These are phyloP conservation scores for Gryllus bimaculatus DNA, from an alignment of 1,140 invertebrate species.

Conservation along the genomic window DNA sequence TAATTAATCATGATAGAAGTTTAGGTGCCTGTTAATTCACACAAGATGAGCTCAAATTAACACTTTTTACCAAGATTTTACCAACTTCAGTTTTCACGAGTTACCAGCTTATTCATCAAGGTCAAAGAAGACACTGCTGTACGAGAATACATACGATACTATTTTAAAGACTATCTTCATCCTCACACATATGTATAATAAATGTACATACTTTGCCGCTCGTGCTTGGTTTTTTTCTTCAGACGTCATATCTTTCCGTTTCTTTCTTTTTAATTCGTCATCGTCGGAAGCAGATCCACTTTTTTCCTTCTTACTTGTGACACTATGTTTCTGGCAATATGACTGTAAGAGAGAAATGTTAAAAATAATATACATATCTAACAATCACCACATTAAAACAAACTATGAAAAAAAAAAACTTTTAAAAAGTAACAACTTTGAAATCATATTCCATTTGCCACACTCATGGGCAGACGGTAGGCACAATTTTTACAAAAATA, in stretches of 20 bases:
- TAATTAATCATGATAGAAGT: too few species aligned
- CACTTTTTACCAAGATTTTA: too few species aligned
- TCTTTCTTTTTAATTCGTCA: conserved; percentile 57
- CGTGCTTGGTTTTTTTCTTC: conserved; percentile 81
- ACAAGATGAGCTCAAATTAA: too few species aligned
- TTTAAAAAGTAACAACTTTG: not conserved
- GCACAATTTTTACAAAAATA: too few species aligned
- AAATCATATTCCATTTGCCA: not conserved
- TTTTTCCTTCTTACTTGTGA: conserved; percentile 77
- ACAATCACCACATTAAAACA: not conserved
- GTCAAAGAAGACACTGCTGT: not conserved
- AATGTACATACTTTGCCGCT: conserved; percentile 50
- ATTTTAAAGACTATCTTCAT: conserved; percentile 7
- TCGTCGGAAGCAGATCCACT: conserved; percentile 63
- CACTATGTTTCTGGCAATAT: conserved; percentile 93
- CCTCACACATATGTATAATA: not conserved
- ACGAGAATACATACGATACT: too few species aligned
- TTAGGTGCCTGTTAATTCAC: too few species aligned
- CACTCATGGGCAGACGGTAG: too few species aligned
- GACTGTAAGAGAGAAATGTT: conserved; percentile 45
- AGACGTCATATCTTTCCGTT: conserved; percentile 80
- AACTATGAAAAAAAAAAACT: not conserved
- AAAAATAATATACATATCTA: too few species aligned
- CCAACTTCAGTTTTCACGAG: too few species aligned
- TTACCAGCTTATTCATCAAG: not conserved